Evolutionary conservation across 2,888 invertebrate genomes (phyloP).

Genomic region (Spodoptera exigua): DNA sequence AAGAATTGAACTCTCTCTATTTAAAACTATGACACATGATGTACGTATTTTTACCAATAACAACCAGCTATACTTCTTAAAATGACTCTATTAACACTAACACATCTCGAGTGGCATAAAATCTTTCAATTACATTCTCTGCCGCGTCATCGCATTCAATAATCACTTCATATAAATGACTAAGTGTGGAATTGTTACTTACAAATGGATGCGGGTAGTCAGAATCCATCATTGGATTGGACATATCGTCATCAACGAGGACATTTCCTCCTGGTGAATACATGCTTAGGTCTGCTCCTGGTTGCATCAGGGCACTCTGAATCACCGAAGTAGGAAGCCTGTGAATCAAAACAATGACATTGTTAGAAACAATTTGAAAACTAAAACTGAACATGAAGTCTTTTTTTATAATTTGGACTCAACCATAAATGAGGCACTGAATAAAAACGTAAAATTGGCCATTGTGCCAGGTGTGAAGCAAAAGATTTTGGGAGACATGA

Average conservation of each 20-base stretch:
- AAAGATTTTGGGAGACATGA: too few relatives aligned
- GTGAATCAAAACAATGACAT: constrained; percentile 36
- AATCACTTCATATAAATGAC: constrained; percentile 45
- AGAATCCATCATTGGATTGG: constrained; percentile 78
- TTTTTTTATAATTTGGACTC: too few relatives aligned
- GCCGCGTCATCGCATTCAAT: constrained; percentile 44
- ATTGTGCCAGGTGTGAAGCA: too few relatives aligned
- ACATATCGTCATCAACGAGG: constrained; percentile 83
- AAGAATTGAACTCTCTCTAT: too few relatives aligned
- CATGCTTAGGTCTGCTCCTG: constrained; percentile 84
- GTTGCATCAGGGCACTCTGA: constrained; percentile 84
- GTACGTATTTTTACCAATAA: background rate
- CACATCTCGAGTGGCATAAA: constrained; percentile 55
- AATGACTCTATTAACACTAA: constrained; percentile 43
- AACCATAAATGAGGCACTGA: too few relatives aligned
- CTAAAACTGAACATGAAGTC: too few relatives aligned
- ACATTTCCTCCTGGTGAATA: constrained; percentile 83
- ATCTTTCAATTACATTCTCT: constrained; percentile 51
- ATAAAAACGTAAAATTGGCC: too few relatives aligned
- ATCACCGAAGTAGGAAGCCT: constrained; percentile 85
- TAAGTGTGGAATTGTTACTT: constrained; percentile 64
- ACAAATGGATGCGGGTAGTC: constrained; percentile 82
- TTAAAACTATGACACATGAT: too few relatives aligned
- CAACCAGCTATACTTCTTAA: constrained; percentile 1
- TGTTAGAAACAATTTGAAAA: too few relatives aligned